Evolutionary conservation across 2,797 vertebrate genomes (phyloP).

Genomic region (Enteromius anoplus): DNA sequence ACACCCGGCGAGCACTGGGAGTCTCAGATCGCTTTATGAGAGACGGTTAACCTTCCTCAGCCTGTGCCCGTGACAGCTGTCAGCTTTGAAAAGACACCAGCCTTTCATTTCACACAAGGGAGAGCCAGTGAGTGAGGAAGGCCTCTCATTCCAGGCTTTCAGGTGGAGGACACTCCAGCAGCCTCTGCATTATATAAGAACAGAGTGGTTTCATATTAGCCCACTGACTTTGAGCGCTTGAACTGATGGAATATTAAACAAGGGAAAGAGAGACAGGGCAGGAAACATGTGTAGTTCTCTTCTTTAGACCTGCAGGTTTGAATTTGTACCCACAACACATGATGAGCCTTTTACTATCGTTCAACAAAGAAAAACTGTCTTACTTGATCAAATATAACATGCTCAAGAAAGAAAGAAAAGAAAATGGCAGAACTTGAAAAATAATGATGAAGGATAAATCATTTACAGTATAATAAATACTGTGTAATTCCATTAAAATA

Average conservation of each 20-base stretch:
- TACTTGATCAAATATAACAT: background rate
- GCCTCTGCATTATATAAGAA: constrained; percentile 59
- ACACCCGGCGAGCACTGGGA: constrained; percentile 23
- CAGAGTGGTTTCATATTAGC: constrained; percentile 60
- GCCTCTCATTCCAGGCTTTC: constrained; percentile 52
- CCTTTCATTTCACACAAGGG: constrained; percentile 59
- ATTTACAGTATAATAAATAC: background rate
- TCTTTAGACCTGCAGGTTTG: constrained; percentile 26
- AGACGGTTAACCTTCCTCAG: constrained; percentile 52
- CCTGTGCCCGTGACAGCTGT: constrained; percentile 59
- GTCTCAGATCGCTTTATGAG: constrained; percentile 49
- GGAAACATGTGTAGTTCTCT: constrained; percentile 3
- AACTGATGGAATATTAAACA: constrained; percentile 59
- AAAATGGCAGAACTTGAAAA: background rate
- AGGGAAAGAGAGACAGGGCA: background rate
- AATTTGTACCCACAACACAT: constrained; percentile 17
- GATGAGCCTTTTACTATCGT: constrained; percentile 1
- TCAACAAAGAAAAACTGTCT: background rate
- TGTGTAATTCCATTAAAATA: background rate
- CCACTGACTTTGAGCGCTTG: constrained; percentile 51
- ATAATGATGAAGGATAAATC: background rate
- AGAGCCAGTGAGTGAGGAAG: constrained; percentile 37
- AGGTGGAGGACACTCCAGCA: constrained; percentile 57
- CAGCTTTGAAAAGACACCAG: constrained; percentile 56
- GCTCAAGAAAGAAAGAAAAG: background rate